Conservation (phyloP, 1,140 invertebrate genomes). For the Mamestra configurata region DNA sequence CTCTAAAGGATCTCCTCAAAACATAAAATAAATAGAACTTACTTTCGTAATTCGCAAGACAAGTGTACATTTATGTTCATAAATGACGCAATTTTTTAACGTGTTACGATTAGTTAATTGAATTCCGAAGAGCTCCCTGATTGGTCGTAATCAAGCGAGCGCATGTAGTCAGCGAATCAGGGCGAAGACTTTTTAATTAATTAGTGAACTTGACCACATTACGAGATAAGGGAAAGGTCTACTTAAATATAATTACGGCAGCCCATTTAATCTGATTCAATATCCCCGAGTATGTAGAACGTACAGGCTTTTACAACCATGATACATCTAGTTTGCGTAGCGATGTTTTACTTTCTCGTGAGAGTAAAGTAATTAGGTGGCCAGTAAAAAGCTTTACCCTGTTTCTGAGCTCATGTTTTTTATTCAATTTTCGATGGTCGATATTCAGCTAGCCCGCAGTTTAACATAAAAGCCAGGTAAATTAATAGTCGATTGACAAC, state of each 20-base stretch:
- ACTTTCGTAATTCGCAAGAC: slow-evolving; percentile 8
- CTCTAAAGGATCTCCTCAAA: neutral
- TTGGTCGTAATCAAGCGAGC: slow-evolving; percentile 33
- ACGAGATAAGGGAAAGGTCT: slow-evolving; percentile 46
- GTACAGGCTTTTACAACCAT: neutral
- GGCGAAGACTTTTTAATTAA: slow-evolving; percentile 43
- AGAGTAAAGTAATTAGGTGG: slow-evolving; percentile 36
- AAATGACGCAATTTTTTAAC: slow-evolving; percentile 41
- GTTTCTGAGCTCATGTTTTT: neutral
- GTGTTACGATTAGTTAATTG: slow-evolving; percentile 40
- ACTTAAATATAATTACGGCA: slow-evolving; percentile 47
- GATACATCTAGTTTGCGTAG: slow-evolving; percentile 1
- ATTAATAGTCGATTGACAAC: slow-evolving; percentile 16
- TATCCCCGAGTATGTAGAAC: slow-evolving; percentile 10
- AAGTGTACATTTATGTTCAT: slow-evolving; percentile 46
- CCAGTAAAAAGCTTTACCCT: slow-evolving; percentile 19
- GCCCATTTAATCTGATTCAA: slow-evolving; percentile 36
- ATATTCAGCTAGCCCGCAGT: neutral
- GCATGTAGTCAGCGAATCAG: slow-evolving; percentile 4
- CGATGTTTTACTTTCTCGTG: slow-evolving; percentile 4
- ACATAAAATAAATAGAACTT: slow-evolving; percentile 45
- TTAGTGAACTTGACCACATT: slow-evolving; percentile 44
- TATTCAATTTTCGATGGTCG: slow-evolving; percentile 32
- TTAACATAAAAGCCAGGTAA: slow-evolving; percentile 24
- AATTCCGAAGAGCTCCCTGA: slow-evolving; percentile 25